phyloP scores from a whole-genome alignment of 2,888 invertebrate species.

The Asteroscopus sphinx region DNA sequence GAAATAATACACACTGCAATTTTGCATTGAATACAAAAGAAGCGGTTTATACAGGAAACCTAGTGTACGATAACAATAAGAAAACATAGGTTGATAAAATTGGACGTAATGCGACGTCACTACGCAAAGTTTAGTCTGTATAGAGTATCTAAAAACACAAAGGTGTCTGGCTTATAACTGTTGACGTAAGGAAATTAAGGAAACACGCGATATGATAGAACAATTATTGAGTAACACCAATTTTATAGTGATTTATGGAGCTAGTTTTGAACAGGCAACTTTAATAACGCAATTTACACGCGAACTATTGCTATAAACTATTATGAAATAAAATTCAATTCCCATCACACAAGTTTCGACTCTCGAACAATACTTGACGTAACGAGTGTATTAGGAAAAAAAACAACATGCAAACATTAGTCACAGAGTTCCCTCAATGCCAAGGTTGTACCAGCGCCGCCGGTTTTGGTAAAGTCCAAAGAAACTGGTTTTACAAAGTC shows the following conservation, averaged over 20 bases:
- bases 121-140: constrained; percentile 18
- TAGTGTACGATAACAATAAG: constrained; percentile 20
- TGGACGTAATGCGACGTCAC: constrained; percentile 38
- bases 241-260: constrained; percentile 43
- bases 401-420: constrained; percentile 68
- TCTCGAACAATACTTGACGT: constrained; percentile 57
- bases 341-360: constrained; percentile 59
- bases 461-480: constrained; percentile 68
- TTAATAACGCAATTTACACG: constrained; percentile 51
- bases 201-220: constrained; percentile 24
- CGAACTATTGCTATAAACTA: constrained; percentile 46
- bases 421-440: constrained; percentile 82
- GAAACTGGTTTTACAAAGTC: constrained; percentile 77
- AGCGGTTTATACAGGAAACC: constrained; percentile 29
- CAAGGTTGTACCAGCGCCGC: constrained; percentile 76
- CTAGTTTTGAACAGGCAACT: constrained; percentile 32
- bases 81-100: constrained; percentile 25
- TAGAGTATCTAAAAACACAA: constrained; percentile 17
- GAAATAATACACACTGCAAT: constrained; percentile 12
- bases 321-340: constrained; percentile 59
- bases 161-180: constrained; percentile 23
- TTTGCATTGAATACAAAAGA: constrained; percentile 32
- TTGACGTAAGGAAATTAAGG: constrained; percentile 15
- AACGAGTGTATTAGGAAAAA: constrained; percentile 55
- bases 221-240: constrained; percentile 38